These are phyloP conservation scores for Nymphalis c-album DNA, from an alignment of 2,888 invertebrate species.

Conservation along the genomic window DNA sequence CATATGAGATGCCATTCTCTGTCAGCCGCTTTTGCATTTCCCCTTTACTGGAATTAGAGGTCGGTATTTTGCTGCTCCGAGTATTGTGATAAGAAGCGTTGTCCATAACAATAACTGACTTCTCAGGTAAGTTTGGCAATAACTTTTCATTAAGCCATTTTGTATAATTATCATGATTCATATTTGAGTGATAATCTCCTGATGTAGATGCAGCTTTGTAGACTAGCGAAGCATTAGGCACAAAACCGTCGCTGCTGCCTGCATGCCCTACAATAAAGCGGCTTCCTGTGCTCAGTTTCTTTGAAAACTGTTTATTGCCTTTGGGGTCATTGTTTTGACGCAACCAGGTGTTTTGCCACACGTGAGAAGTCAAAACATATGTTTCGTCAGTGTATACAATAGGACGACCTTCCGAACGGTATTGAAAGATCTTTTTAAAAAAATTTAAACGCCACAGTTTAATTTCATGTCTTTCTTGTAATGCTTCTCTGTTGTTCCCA, in stretches of 20 bases:
- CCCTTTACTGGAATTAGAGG: not conserved
- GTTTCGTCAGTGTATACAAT: slow-evolving; percentile 6
- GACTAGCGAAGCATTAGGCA: slow-evolving; percentile 2
- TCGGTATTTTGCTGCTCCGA: not conserved
- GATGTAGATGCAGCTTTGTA: not conserved
- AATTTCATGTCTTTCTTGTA: slow-evolving; percentile 6
- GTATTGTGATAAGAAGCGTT: slow-evolving; percentile 1
- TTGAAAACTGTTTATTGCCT: slow-evolving; percentile 6
- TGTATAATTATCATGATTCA: not conserved
- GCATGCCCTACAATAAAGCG: not conserved
- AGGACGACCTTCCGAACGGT: not conserved
- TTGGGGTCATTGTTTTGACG: slow-evolving; percentile 4
- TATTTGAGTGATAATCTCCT: slow-evolving; percentile 4
- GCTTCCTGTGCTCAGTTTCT: slow-evolving; percentile 6
- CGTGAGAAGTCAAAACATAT: slow-evolving; percentile 4
- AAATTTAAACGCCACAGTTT: not conserved
- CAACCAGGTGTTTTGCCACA: slow-evolving; percentile 2
- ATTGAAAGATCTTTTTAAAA: not conserved
- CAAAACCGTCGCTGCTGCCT: not conserved
- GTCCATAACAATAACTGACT: slow-evolving; percentile 5
- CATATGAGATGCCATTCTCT: slow-evolving; percentile 14
- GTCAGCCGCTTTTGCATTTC: slow-evolving; percentile 21
- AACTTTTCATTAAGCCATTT: not conserved
- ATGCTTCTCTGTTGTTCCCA: slow-evolving; percentile 2
- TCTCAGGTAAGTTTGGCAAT: slow-evolving; percentile 3